phyloP scores from a whole-genome alignment of 2,888 invertebrate genomes.

The Ophion costatus region DNA sequence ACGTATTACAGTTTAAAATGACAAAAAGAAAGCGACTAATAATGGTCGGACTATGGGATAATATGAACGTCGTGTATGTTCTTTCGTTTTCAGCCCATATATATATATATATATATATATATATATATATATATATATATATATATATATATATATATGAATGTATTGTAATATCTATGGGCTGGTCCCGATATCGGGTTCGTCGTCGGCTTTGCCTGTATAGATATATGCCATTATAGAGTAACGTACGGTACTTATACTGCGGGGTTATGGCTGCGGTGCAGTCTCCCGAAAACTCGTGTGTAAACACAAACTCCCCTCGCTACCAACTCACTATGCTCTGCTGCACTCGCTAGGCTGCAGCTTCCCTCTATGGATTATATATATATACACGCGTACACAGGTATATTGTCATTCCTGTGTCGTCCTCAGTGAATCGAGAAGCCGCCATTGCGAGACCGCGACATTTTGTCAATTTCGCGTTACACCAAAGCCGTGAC shows the following conservation, averaged over 20 bases:
- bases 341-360: slow-evolving; percentile 72
- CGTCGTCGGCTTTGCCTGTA: slow-evolving; percentile 39
- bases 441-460: slow-evolving; percentile 62
- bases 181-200: slow-evolving; percentile 74
- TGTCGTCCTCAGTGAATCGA: slow-evolving; percentile 63
- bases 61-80: slow-evolving; percentile 69
- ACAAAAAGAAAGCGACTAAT: slow-evolving; percentile 79
- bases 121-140: background rate
- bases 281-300: slow-evolving; percentile 79
- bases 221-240: slow-evolving; percentile 29
- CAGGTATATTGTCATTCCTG: slow-evolving; percentile 15
- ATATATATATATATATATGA: slow-evolving; percentile 2
- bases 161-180: slow-evolving; percentile 49
- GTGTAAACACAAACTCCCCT: slow-evolving; percentile 77
- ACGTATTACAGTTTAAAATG: slow-evolving; percentile 82
- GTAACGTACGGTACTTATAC: slow-evolving; percentile 37
- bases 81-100: slow-evolving; percentile 8
- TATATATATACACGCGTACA: background rate
- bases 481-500: slow-evolving; percentile 48
- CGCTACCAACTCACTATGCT: slow-evolving; percentile 56
- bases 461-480: slow-evolving; percentile 70
- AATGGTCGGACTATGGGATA: slow-evolving; percentile 78
- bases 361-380: slow-evolving; percentile 17
- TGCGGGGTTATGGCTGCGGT: slow-evolving; percentile 64
- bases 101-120: background rate